These are phyloP conservation scores for Epistrophe eligans DNA, from an alignment of 2,888 invertebrate species.

Conservation along the genomic window DNA sequence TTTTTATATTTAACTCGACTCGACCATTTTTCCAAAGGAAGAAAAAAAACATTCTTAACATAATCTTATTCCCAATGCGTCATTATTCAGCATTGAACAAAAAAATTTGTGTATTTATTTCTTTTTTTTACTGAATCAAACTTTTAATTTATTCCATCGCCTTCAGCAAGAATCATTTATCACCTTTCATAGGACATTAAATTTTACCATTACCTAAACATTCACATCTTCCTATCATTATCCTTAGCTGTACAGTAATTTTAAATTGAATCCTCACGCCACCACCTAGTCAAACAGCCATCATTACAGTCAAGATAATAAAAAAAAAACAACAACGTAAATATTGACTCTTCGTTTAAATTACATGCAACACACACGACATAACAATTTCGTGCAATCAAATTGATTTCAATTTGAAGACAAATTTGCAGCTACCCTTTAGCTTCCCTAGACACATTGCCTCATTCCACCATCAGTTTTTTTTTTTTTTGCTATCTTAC, in stretches of 20 bases:
- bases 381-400: conserved; percentile 62
- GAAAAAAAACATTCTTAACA: background rate
- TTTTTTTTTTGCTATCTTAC: conserved; percentile 33
- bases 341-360: conserved; percentile 63
- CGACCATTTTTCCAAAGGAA: background rate
- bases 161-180: conserved; percentile 39
- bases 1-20: no score
- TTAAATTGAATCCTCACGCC: conserved; percentile 54
- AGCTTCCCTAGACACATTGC: background rate
- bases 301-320: conserved; percentile 3
- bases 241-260: conserved; percentile 11
- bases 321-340: conserved; percentile 30
- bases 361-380: conserved; percentile 66
- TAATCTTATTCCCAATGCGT: background rate
- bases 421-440: conserved; percentile 62
- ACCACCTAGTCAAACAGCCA: background rate
- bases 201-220: conserved; percentile 17
- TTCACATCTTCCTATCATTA: conserved; percentile 7
- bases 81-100: background rate
- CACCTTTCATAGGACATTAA: conserved; percentile 55
- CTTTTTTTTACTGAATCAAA: background rate
- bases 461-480: background rate
- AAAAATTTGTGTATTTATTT: background rate
- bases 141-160: conserved; percentile 36
- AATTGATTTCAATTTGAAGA: conserved; percentile 68